Base-by-base conservation (phyloP, 2,888 invertebrate species). In the Geophilus truncorum region DNA sequence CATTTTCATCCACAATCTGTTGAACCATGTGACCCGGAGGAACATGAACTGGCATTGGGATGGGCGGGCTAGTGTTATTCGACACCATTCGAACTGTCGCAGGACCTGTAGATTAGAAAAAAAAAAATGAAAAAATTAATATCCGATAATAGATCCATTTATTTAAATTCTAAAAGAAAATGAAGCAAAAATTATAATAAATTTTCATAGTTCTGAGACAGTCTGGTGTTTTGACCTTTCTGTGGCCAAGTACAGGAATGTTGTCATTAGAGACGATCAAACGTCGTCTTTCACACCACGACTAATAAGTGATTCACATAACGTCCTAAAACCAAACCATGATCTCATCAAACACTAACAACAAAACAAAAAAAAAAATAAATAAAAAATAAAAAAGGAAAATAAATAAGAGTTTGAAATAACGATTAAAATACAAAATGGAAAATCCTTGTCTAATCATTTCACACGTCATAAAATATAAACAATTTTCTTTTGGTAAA, bases 1-100 rank as follows among this genome's bases (percentile, higher is more conserved):
- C 94, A 87, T 91, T 92, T 88, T 96, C 96, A 88, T 96, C 96
- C 85, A 96, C 92, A 86, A 96, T 95, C 87, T 94, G 96, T 87
- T 93, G 93, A 86, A 96, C 94, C 87, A 94, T 92, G 90, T 96
- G 94, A 83, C 94, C 96, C 81, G 94, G 94, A 82, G 96, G 95
- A 84, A 96, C 94, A 89, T 95, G 94, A 86, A 96, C 94, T 81
- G 95, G 95, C 91, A 96, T 93, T 82, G 94, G 92, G 85, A 93
- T 90, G 80, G 93, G 93, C 81, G 93, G 92, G 84, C 92, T 91
- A 83, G 91, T 90, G 88, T 91, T 92, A 85, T 93, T 93, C 84
- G 93, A 93, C 85, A 94, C 93, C 93, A 94, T 93, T 85, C 93
- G 92, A 84, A 94, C 93, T 83, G 93, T 93, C 87, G 93, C 93